Evolutionary conservation across 1,140 invertebrate genomes (phyloP), one percentile per base, ranked within the genome.

Genomic region (Magallana ariakensis): DNA sequence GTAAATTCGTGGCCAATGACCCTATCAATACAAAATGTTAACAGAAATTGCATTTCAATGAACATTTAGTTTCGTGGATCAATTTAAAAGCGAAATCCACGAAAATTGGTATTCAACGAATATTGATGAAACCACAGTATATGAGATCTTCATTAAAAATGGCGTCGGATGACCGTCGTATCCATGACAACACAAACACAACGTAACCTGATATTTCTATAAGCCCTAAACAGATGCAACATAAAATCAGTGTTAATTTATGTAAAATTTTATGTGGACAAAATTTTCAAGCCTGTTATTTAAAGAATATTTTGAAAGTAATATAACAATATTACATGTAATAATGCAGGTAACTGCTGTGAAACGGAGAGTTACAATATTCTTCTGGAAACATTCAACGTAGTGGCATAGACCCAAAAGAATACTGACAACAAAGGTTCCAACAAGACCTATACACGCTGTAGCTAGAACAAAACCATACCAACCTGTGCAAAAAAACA

Each of bases 401-500:
- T 19, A 66, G n/a, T 5, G 15, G 13, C 58, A 66, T 8, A 66
- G 7, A 5, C n/a, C 10, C 3, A 19, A 19, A 22, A 19, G n/a
- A 66, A 19, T 60, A 6, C 15, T 60, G n/a, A n/a, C 9, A 66
- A 16, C n/a, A 7, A 66, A 1, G n/a, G 62, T 66, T 66, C 62
- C 62, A 8, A 66, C 62, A n/a, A 66, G 22, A 5, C 62, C 62
- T 9, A 66, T 19, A 66, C 62, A 66, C 6, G n/a, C 62, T 19
- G 19, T 66, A 9, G 62, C n/a, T 22, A 22, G 19, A 16, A 66
- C 62, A 9, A 19, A 66, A 66, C 62, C 19, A 7, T 22, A 66
- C 62, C 62, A 66, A 66, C n/a, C 62, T 66, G 16, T 66, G n/a
- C n/a, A n/a, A 19, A 66, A 66, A 66, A 66, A 8, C 9, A 66